Conservation (phyloP, 2,888 invertebrate species). For the Leptogaster cylindrica region DNA sequence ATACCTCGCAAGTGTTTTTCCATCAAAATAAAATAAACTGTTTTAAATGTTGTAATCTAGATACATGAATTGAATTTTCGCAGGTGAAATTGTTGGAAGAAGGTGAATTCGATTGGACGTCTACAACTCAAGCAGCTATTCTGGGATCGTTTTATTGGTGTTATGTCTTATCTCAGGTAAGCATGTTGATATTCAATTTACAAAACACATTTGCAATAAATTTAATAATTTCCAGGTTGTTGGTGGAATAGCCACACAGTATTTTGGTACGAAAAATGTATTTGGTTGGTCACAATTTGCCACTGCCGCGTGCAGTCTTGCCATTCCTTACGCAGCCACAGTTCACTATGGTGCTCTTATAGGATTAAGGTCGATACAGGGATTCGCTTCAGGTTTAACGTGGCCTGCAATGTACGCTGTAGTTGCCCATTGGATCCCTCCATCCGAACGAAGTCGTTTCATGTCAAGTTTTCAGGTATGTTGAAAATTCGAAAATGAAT, state of each 20-base stretch:
- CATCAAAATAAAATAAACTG: no score
- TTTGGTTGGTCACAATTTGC: constrained; percentile 73
- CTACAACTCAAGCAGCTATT: constrained; percentile 69
- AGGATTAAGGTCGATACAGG: constrained; percentile 70
- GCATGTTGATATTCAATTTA: background rate
- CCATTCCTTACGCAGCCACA: constrained; percentile 70
- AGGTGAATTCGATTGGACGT: constrained; percentile 68
- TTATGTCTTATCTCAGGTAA: constrained; percentile 71
- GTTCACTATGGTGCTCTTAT: constrained; percentile 69
- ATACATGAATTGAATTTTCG: no score
- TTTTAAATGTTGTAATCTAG: no score
- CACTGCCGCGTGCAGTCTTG: constrained; percentile 72
- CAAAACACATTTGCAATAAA: background rate
- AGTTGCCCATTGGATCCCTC: constrained; percentile 75
- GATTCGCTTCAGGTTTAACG: constrained; percentile 74
- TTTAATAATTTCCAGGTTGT: constrained; percentile 59
- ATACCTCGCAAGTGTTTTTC: no score
- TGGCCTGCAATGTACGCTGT: constrained; percentile 80
- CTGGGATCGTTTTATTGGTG: constrained; percentile 76
- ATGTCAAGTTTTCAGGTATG: constrained; percentile 76
- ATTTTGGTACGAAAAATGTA: constrained; percentile 73
- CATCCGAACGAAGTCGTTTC: constrained; percentile 73
- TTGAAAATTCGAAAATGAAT: background rate
- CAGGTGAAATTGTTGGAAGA: no score
- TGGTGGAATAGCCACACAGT: constrained; percentile 73